phyloP scores from a whole-genome alignment of 2,113 vertebrate species.

The Prochilodus magdalenae region DNA sequence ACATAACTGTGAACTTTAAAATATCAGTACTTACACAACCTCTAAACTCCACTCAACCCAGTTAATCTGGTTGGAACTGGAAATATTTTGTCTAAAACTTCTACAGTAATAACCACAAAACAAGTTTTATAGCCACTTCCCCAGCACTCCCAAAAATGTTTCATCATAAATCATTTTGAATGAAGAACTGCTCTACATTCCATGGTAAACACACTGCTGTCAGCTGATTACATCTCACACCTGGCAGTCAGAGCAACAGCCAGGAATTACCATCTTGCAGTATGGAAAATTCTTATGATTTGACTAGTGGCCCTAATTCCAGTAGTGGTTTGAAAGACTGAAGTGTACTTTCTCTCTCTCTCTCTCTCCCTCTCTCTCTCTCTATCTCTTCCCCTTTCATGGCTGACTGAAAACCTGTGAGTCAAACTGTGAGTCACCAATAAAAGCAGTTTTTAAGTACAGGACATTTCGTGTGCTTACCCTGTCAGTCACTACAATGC shows the following conservation, averaged over 20 bases:
- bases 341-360: neutral
- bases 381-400: neutral
- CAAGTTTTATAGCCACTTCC: neutral
- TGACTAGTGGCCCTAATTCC: neutral
- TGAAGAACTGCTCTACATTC: conserved; percentile 25
- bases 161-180: conserved; percentile 2
- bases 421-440: neutral
- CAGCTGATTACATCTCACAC: conserved; percentile 12
- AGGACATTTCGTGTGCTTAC: conserved; percentile 2
- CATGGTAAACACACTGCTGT: neutral
- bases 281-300: neutral
- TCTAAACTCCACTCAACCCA: no score
- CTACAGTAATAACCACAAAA: no score
- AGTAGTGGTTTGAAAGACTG: neutral
- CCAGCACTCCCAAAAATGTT: neutral
- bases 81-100: no score
- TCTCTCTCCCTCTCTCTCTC: neutral
- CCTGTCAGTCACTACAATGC: neutral
- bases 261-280: neutral
- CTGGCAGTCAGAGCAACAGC: conserved; percentile 14
- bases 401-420: neutral
- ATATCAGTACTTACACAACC: no score
- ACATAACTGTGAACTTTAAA: no score
- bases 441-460: conserved; percentile 1
- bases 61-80: no score